A percentile compares a stretch with the other conserved stretches of the same genome.
Evolutionary conservation across 2,888 invertebrate genomes (phyloP).

Genomic region (Drosophila anceps): DNA sequence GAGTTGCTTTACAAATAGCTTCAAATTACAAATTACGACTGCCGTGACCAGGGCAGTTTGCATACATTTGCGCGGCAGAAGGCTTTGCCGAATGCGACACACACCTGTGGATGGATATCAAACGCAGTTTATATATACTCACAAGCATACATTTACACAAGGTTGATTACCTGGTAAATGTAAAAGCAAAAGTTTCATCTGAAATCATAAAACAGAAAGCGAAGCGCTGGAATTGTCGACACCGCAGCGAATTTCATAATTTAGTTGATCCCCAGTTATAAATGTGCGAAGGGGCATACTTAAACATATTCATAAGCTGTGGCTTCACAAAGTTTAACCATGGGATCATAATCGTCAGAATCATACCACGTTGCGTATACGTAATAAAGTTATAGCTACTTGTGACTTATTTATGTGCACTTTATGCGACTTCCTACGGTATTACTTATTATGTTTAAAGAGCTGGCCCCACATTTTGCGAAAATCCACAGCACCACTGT

Average conservation of each 20-base stretch:
- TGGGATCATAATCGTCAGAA: not conserved
- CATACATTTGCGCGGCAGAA: slow-evolving; percentile 13
- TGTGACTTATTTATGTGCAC: slow-evolving; percentile 4
- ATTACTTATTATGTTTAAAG: not conserved
- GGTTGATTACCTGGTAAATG: slow-evolving; percentile 42
- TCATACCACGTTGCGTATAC: slow-evolving; percentile 3
- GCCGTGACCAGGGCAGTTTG: slow-evolving; percentile 21
- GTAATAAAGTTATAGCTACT: slow-evolving; percentile 10
- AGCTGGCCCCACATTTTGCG: not conserved
- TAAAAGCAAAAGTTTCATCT: slow-evolving; percentile 15
- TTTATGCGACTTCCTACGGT: not conserved
- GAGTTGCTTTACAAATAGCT: slow-evolving; percentile 34
- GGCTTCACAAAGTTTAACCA: not conserved
- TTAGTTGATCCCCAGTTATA: not conserved
- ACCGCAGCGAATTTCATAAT: slow-evolving; percentile 42
- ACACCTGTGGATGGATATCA: slow-evolving; percentile 48
- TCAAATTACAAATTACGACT: slow-evolving; percentile 38
- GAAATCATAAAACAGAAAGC: slow-evolving; percentile 21
- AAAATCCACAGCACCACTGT: not conserved
- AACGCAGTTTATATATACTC: slow-evolving; percentile 16
- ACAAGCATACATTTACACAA: not conserved
- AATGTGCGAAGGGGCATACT: not conserved
- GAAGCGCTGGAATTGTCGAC: not conserved
- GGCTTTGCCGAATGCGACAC: slow-evolving; percentile 25
- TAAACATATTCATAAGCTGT: slow-evolving; percentile 21